These are phyloP conservation scores for Buathra laborator DNA, from an alignment of 2,888 invertebrate species.

Conservation along the genomic window DNA sequence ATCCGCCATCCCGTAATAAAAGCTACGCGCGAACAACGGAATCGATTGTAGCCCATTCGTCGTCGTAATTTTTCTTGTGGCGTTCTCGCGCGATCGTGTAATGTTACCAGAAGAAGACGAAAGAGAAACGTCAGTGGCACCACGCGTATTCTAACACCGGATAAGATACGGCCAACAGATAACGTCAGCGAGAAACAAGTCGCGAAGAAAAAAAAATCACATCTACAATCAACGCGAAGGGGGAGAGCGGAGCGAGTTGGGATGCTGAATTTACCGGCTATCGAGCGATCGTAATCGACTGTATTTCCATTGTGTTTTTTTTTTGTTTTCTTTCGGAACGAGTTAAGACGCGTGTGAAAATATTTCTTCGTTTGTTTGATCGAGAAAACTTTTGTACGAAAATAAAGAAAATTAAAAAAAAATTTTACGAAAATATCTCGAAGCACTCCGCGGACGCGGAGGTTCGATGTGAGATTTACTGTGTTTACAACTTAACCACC, in stretches of 20 bases:
- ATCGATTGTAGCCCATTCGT: conserved; percentile 36
- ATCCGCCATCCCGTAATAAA: conserved; percentile 28
- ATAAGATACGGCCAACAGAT: neutral
- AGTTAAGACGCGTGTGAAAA: too few species aligned
- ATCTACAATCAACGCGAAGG: neutral
- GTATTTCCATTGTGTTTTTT: too few species aligned
- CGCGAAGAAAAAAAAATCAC: neutral
- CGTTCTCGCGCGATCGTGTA: conserved; percentile 16
- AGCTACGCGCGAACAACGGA: neutral
- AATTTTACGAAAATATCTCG: conserved; percentile 10
- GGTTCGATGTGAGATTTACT: conserved; percentile 40
- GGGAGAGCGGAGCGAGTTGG: neutral
- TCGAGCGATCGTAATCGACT: conserved; percentile 14
- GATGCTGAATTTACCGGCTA: conserved; percentile 35
- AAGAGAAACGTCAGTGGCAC: conserved; percentile 57
- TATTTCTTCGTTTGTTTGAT: too few species aligned
- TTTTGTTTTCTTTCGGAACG: too few species aligned
- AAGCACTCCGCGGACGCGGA: neutral
- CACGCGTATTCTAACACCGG: conserved; percentile 32
- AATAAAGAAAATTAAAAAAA: neutral
- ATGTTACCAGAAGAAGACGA: conserved; percentile 44
- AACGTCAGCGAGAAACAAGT: neutral
- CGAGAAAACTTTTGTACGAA: neutral
- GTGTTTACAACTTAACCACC: neutral
- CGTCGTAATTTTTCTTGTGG: conserved; percentile 13